Conservation (phyloP, 2,888 invertebrate species). For the Mesorhabditis spiculigera region DNA sequence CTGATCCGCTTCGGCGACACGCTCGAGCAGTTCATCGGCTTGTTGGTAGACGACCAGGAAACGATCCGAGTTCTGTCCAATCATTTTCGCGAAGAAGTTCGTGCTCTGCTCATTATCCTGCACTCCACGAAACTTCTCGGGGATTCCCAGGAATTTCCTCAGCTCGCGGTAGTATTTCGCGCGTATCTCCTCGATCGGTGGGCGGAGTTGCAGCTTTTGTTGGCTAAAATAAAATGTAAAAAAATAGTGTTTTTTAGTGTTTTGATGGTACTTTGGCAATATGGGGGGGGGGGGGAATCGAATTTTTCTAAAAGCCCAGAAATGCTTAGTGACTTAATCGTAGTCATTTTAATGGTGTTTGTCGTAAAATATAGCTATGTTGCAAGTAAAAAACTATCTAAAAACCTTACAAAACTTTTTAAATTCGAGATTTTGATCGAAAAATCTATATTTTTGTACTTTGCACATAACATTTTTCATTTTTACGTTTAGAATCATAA, state of each 20-base stretch:
- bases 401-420: neutral
- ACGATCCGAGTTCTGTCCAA: constrained; percentile 73
- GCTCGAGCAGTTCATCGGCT: constrained; percentile 72
- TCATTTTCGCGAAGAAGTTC: constrained; percentile 70
- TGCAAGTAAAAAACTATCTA: neutral
- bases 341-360: too few species aligned
- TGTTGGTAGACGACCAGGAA: constrained; percentile 74
- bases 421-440: neutral
- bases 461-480: too few species aligned
- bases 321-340: too few species aligned
- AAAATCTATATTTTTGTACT: too few species aligned
- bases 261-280: too few species aligned
- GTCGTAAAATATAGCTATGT: too few species aligned
- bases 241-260: neutral
- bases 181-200: constrained; percentile 80
- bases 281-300: too few species aligned
- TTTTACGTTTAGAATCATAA: too few species aligned
- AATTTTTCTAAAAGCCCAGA: too few species aligned
- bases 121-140: constrained; percentile 77
- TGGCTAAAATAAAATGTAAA: constrained; percentile 60
- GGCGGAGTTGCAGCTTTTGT: constrained; percentile 71
- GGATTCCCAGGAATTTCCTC: constrained; percentile 82
- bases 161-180: constrained; percentile 81
- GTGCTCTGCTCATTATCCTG: constrained; percentile 54
- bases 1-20: constrained; percentile 68